Base-by-base conservation (phyloP, 2,113 vertebrate species). In the Ochotona princeps region DNA sequence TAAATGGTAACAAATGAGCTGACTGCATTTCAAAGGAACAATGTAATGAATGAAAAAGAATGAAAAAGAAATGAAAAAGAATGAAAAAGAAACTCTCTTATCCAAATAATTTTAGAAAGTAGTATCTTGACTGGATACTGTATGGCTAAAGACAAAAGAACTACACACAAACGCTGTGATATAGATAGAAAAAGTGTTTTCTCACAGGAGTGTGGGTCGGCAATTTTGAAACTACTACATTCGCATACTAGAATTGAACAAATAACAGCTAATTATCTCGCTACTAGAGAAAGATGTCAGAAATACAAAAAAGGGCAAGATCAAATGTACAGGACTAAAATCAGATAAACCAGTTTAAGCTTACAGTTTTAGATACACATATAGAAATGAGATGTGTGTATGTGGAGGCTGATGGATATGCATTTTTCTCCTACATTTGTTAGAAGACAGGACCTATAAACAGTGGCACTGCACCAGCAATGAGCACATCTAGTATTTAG, bases 361-460 rank as follows among this genome's bases (percentile, higher is more conserved):
- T 83, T 20, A 65, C 23, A 51, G 26, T 85, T 80, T 76, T 74
- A 89, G 81, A 89, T 75, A 66, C 13, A 61, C 81, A 86, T 35
- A 60, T 8, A 80, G 23, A 65, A 65, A 1, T 21, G 25, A 17
- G 49, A 9, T 60, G 12, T 70, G 12, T 20, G 18, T 1, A 8
- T 25, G 35, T 4, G 0, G 2, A 63, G 51, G 51, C 44, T 63
- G 72, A 14, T 23, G 35, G n/a, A 20, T 9, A 57, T 12, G 72
- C 2, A 25, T 30, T 11, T 20, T 21, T 32, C 21, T 70, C 38
- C 25, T 17, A 69, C 38, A 18, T 90, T 74, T 63, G 35, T 32
- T 51, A 92, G 44, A 32, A 67, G 66, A 89, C 25, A 85, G 28
- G 83, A 79, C 54, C 51, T 72, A 49, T 20, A 82, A 92, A 32